Conservation (phyloP, 1,140 invertebrate species). For the Saxidomus purpurata region DNA sequence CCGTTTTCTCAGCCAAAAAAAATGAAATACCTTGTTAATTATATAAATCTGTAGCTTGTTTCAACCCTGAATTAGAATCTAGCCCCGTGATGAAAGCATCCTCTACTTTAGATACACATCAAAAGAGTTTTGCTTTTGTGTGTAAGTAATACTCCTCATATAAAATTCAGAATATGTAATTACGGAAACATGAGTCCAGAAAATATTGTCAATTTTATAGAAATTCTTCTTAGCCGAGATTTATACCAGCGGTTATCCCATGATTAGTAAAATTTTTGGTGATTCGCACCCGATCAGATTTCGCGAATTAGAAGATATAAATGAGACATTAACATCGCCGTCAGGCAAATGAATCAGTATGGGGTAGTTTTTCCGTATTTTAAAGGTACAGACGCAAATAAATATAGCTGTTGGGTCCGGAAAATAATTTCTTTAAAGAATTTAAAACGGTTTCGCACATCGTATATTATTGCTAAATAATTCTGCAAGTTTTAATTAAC, state of each 20-base stretch:
- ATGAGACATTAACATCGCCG: constrained; percentile 38
- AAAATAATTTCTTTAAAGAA: too few species aligned
- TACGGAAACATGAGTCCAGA: constrained; percentile 31
- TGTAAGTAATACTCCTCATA: constrained; percentile 52
- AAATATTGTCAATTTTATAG: constrained; percentile 47
- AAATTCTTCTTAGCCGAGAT: constrained; percentile 50
- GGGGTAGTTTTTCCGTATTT: not conserved
- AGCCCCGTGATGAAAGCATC: constrained; percentile 27
- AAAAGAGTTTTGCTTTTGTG: constrained; percentile 21
- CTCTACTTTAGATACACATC: not conserved
- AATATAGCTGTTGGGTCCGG: too few species aligned
- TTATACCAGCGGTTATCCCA: constrained; percentile 32
- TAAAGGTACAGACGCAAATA: not conserved
- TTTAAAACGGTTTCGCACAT: too few species aligned
- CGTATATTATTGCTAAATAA: too few species aligned
- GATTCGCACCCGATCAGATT: constrained; percentile 59
- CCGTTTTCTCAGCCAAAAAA: too few species aligned
- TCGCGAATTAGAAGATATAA: constrained; percentile 41
- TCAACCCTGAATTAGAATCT: constrained; percentile 1
- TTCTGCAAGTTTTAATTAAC: too few species aligned
- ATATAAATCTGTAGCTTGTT: too few species aligned
- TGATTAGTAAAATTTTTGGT: constrained; percentile 62
- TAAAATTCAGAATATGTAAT: constrained; percentile 55
- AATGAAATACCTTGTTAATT: too few species aligned
- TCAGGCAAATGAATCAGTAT: constrained; percentile 6